Base-by-base conservation (phyloP, 1,140 invertebrate species). In the Tetragnatha versicolor region DNA sequence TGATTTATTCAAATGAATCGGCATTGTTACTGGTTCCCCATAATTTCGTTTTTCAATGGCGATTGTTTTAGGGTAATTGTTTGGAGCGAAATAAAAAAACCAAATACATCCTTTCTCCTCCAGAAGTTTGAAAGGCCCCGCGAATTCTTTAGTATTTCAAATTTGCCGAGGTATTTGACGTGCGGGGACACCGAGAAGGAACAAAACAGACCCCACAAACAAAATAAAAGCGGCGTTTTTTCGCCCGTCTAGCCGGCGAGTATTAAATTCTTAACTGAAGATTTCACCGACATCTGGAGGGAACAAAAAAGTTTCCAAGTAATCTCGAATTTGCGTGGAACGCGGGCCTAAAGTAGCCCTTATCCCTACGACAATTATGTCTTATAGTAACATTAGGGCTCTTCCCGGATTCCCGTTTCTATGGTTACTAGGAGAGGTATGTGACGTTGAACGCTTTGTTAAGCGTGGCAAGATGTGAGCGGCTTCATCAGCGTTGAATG, bases 351-450 rank as follows among this genome's bases (percentile, higher is more conserved):
- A 75, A 75, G 42, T 63, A 63, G 29, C 39, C 69, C 14, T 22
- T 63, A 72, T 58, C 35, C 51, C 35, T 25, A 63, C 45, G 55
- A 63, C 58, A 75, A 75, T 75, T 63, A 75, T 63, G 58, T 31
- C 58, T 61, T 73, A 45, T 53, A 66, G 73, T 77, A 65, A 65
- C 73, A 77, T 77, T 77, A 55, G 25, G 60, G 22, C 45, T 76
- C 73, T 51, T 76, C 47, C 25, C 17, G 33, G 60, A 39, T 63
- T 63, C 37, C 42, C 17, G 73, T 77, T 77, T 53, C 73, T 61
- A 65, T 77, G 55, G 60, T 6, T 53, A 77, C 73, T 27, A 12
- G n/a, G n/a, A 70, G 66, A 70, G 33, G 49, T 53, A 55, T 35
- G 47, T 33, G 33, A 49, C 42, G 51, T 60, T 47, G 58, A 22